Conservation (phyloP, 2,888 invertebrate genomes). For the Blomia tropicalis region DNA sequence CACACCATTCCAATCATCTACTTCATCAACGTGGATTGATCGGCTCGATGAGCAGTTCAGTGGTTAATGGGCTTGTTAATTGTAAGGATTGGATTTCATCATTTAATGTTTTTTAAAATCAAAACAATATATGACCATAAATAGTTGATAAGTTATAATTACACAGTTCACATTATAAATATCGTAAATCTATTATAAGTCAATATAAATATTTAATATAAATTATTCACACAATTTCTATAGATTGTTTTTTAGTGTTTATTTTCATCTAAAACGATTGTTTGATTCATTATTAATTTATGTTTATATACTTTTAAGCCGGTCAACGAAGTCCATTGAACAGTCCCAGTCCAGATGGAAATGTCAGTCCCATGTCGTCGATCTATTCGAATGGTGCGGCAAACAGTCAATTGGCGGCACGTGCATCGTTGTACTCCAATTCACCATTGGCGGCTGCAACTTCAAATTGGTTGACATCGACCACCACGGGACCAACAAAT, state of each 20-base stretch:
- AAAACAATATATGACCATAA: too few relatives aligned
- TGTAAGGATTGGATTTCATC: too few relatives aligned
- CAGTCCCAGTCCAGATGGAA: background rate
- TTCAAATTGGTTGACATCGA: constrained; percentile 27
- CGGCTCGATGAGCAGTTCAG: constrained; percentile 6
- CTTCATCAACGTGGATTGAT: background rate
- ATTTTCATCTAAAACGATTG: background rate
- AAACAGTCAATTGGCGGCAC: constrained; percentile 24
- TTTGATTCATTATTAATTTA: background rate
- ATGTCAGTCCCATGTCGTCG: background rate
- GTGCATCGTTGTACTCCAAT: constrained; percentile 28
- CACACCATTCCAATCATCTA: background rate
- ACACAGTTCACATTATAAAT: too few relatives aligned
- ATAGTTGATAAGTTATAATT: too few relatives aligned
- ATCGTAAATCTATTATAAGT: too few relatives aligned
- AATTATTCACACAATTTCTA: background rate
- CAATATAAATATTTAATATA: too few relatives aligned
- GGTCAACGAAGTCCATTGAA: background rate
- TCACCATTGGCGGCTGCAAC: constrained; percentile 28
- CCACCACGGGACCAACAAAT: background rate
- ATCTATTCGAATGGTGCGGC: background rate
- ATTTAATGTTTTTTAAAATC: too few relatives aligned
- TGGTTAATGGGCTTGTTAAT: too few relatives aligned
- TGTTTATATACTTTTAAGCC: background rate
- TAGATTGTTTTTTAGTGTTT: background rate